Base-by-base conservation (phyloP, 1,140 invertebrate species). In the Polyergus mexicanus region DNA sequence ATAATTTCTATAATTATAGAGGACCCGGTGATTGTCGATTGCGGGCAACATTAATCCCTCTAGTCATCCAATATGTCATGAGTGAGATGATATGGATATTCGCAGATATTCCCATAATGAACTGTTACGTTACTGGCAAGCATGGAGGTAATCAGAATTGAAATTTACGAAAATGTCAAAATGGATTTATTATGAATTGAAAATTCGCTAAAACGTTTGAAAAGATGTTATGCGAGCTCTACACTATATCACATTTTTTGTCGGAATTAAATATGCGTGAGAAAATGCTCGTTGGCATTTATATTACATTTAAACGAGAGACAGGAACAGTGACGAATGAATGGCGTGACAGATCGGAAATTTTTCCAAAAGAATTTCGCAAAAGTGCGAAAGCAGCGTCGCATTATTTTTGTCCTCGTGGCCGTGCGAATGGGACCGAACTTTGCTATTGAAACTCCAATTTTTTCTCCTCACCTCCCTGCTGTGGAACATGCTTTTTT, bases 391-490 rank as follows among this genome's bases (percentile, higher is more conserved):
- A 58, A 54, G 44, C 66, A 71, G 63, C 63, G 51, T 72, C 81
- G 83, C 76, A 87, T 89, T 90, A 80, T 89, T 87, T 87, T 85
- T 62, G 44, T 28, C 60, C 85, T 88, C 68, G 81, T 35, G 63
- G 38, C 47, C 56, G 16, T 16, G 4, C 47, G 80, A 32, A 56
- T 41, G 56, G 81, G 41, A 44, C 72, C 56, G 32, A 84, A 86
- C 84, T 88, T 74, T 68, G 51, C 86, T 77, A 90, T 90, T 87
- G 86, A 90, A 89, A 88, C 81, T 84, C 86, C 86, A 66, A 81
- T 83, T 89, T 85, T 86, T 81, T 71, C 58, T 28, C 47, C 28
- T 60, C 54, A 28, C 41, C 28, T 69, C 25, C 56, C 5, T 19
- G 16, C 19, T 8, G 7, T 47, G 28, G 60, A 80, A 90, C 87